Evolutionary conservation across 2,888 invertebrate genomes (phyloP), one percentile per base, ranked within the genome.

Genomic region (Pachliopta kotzebuea): DNA sequence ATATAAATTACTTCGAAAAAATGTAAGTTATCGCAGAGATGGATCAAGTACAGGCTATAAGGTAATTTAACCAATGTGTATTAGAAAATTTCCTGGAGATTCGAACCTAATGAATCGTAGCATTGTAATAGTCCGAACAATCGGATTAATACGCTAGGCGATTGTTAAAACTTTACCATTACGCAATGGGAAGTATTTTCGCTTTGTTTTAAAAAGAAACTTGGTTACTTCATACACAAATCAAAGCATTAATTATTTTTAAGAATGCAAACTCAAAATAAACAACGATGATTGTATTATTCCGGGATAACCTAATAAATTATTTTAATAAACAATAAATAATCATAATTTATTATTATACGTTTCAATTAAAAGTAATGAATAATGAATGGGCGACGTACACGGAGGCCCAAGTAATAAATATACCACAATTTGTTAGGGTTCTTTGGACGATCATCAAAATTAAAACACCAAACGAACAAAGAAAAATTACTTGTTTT

Each of bases 321-420:
- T 52, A 20, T 57, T 57, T 62, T 57, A 57, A 57, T 62, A 62
- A 62, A 37, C 56, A 53, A 62, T 62, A 49, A 57, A 57, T 62
- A 62, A 62, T 42, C 24, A 57, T 57, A 56, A 62, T 62, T 56
- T 62, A 62, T 56, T 24, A 56, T 56, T 23, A 14, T n/a, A 52
- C 50, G 50, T 31, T 56, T 52, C 31, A 62, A 62, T 62, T 52
- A 62, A 62, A 57, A 52, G 52, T 52, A 57, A 57, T 52, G 37
- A 62, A 49, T 31, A 56, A 62, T 62, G 24, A 52, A 9, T 62
- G 20, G 52, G n/a, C 56, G 21, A 24, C 20, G 26, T 37, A 26
- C 52, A 26, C 9, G 58, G 50, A 58, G 58, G 58, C 49, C 58
- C 49, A 24, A 56, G 52, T 62, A 56, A 62, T 52, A 62, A 52